Percentiles rank a stretch among this genome's conserved stretches.
Conservation (phyloP, 92 coral and sea anemone genomes). For the Micromussa lordhowensis region DNA sequence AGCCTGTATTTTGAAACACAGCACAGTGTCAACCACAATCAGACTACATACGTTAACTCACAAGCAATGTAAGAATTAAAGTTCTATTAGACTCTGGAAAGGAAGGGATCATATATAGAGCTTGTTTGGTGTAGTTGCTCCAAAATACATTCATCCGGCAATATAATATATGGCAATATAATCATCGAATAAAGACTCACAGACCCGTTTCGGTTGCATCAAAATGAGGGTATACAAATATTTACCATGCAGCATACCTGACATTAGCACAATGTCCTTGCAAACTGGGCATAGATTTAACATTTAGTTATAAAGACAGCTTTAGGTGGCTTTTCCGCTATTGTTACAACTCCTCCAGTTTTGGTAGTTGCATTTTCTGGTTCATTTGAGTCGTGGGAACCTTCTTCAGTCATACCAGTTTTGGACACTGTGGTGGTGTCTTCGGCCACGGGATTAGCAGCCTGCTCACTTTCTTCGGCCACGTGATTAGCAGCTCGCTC, state of each 20-base stretch:
- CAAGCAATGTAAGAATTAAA: too few species aligned
- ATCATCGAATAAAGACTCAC: too few species aligned
- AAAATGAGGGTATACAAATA: too few species aligned
- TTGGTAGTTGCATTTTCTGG: background rate
- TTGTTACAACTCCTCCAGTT: background rate
- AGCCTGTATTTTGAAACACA: too few species aligned
- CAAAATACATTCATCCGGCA: too few species aligned
- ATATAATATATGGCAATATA: too few species aligned
- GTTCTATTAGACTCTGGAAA: too few species aligned
- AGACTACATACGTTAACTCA: too few species aligned
- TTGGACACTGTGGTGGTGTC: background rate
- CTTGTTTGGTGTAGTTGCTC: too few species aligned
- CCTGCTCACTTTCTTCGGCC: background rate
- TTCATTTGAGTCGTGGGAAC: slow-evolving; percentile 11
- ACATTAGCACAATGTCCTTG: background rate
- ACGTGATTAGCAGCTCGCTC: background rate
- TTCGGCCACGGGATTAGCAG: background rate
- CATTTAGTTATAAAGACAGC: background rate
- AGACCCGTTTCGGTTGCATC: too few species aligned
- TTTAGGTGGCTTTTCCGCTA: background rate
- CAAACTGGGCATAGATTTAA: background rate
- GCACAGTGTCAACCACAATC: too few species aligned
- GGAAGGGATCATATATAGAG: too few species aligned
- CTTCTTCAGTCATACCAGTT: slow-evolving; percentile 19
- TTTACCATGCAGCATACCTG: background rate